Conservation (phyloP, 2,113 vertebrate genomes). For the Mirza zaza region DNA sequence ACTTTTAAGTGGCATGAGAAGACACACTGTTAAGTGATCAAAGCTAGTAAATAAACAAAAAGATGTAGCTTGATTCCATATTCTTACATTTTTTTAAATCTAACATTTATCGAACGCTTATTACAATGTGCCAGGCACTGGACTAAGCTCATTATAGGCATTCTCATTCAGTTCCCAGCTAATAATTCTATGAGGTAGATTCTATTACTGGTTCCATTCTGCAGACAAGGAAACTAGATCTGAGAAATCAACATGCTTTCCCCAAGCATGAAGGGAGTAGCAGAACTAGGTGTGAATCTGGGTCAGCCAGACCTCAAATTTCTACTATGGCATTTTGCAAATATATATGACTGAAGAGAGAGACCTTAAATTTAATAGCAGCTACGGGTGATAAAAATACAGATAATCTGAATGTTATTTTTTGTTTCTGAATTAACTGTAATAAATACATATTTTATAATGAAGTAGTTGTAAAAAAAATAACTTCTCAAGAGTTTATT, state of each 20-base stretch:
- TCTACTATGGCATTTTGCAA: background rate
- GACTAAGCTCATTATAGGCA: background rate
- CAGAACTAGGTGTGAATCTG: conserved; percentile 12
- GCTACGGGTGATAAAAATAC: background rate
- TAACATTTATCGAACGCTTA: conserved; percentile 32
- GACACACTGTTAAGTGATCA: background rate
- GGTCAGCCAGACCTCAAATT: background rate
- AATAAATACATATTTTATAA: background rate
- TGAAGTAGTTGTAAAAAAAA: conserved; percentile 33
- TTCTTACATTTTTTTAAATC: background rate
- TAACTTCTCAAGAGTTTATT: background rate
- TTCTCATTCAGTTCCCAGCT: background rate
- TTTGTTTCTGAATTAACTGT: background rate
- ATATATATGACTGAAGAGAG: background rate
- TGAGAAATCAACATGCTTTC: conserved; percentile 49
- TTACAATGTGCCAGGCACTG: background rate
- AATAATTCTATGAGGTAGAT: background rate
- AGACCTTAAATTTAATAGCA: background rate
- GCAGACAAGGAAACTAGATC: conserved; percentile 40
- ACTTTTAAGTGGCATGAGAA: background rate
- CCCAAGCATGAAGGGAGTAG: conserved; percentile 6
- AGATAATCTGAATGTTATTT: background rate
- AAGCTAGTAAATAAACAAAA: background rate
- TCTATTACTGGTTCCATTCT: conserved; percentile 40
- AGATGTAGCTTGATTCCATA: background rate